Evolutionary conservation across 1,140 invertebrate species (phyloP).

Genomic region (Polypedilum vanderplanki): DNA sequence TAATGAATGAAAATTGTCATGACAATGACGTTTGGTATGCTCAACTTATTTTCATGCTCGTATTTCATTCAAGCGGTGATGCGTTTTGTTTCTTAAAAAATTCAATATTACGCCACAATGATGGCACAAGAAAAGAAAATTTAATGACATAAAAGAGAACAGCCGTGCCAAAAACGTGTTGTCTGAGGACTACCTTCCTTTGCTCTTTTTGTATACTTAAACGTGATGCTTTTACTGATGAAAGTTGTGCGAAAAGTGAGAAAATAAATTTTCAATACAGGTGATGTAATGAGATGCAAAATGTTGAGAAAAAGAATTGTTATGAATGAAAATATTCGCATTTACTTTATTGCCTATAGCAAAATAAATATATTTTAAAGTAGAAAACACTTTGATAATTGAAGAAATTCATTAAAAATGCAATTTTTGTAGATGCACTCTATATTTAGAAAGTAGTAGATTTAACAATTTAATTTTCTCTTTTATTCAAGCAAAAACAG

Average conservation of each 20-base stretch:
- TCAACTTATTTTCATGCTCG: neutral
- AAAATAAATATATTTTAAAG: too few relatives aligned
- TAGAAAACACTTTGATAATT: too few relatives aligned
- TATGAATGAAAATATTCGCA: too few relatives aligned
- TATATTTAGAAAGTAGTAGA: too few relatives aligned
- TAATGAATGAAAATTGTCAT: neutral
- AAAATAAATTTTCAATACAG: neutral
- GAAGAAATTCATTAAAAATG: too few relatives aligned
- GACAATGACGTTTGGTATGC: neutral
- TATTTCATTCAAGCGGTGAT: neutral
- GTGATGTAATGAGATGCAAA: neutral
- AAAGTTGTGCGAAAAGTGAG: neutral
- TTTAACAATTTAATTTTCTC: too few relatives aligned
- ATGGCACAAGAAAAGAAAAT: neutral
- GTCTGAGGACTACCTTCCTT: neutral
- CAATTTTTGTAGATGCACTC: too few relatives aligned
- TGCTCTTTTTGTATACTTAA: neutral
- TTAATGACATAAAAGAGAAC: too few relatives aligned
- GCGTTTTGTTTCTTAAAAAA: neutral
- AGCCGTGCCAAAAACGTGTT: too few relatives aligned
- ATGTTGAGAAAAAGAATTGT: neutral
- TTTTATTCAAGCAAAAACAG: too few relatives aligned
- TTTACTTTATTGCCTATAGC: too few relatives aligned
- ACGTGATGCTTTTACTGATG: slow-evolving; percentile 5
- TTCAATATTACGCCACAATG: neutral